Evolutionary conservation across 1,140 invertebrate genomes (phyloP).

Genomic region (Rhynchophorus ferrugineus): DNA sequence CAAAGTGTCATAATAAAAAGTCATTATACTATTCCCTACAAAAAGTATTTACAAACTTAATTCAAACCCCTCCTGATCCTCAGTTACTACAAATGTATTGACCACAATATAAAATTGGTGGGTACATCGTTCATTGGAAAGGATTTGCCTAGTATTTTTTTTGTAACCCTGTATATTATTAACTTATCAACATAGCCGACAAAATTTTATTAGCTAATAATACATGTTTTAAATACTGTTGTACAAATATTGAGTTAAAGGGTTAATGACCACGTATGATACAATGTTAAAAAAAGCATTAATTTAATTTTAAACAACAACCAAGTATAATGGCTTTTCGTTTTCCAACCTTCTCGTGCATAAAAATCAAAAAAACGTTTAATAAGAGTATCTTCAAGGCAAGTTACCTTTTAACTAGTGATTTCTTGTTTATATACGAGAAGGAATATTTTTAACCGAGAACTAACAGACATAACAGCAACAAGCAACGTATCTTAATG

Average conservation of each 20-base stretch:
- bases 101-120: conserved; percentile 3
- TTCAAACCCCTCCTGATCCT: background rate
- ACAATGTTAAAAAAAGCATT: background rate
- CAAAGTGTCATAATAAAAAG: conserved; percentile 21
- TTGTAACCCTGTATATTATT: conserved; percentile 11
- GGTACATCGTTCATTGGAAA: background rate
- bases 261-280: conserved; percentile 2
- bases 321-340: conserved; percentile 1
- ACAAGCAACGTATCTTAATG: too few species aligned
- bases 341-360: too few species aligned
- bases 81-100: conserved; percentile 10
- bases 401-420: too few species aligned
- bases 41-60: conserved; percentile 18
- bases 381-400: too few species aligned
- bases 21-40: conserved; percentile 4
- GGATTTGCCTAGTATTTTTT: background rate
- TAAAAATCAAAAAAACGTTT: too few species aligned
- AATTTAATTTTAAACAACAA: conserved; percentile 1
- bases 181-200: conserved; percentile 1
- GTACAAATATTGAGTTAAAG: background rate
- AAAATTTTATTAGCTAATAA: conserved; percentile 1
- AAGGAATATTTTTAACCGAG: too few species aligned
- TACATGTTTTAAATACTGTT: conserved; percentile 2
- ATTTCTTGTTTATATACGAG: too few species aligned
- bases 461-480: too few species aligned